Evolutionary conservation across 2,888 invertebrate species (phyloP), one percentile per base, ranked within the genome.

Genomic region (Ophion ellenae): DNA sequence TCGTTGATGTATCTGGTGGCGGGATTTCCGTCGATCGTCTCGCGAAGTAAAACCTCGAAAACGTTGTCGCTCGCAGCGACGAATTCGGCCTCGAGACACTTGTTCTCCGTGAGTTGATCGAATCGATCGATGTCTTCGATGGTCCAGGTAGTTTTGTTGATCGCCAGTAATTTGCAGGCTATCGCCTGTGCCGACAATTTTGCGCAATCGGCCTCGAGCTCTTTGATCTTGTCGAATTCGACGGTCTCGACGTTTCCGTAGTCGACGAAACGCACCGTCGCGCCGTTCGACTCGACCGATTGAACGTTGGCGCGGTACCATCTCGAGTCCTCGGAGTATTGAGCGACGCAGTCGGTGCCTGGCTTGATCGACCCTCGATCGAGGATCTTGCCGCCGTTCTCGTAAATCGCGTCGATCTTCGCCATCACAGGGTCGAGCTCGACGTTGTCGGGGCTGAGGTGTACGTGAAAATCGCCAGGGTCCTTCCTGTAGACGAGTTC

Each of bases 241-340:
- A 97, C 92, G 5, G 92, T 93, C 93, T 97, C 97, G 0, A 94
- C 93, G 92, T 97, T 97, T 69, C 97, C 97, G 87, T 97, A 97
- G 92, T 97, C 97, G 0, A 96, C 91, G 90, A 96, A 97, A 14
- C 95, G 95, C 0, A 97, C 95, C 61, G 93, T 95, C 11, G 95
- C 95, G n/a, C 95, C 95, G 57, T 94, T 93, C 7, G 94, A 91
- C 83, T 94, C 94, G 61, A 95, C 81, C 40, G 96, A 95, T 83
- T 95, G 95, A 6, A 94, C 87, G 1, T 89, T 32, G 1, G 96
- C 97, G 79, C 97, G 95, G 91, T 97, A 97, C 97, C 97, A 97
- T 91, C 96, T 96, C 4, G 95, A 95, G 93, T 97, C 97, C 2
- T 92, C 90, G 0, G 91, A 88, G 53, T 93, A 94, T 64, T 91